These are phyloP conservation scores for Drosophila fungiperda DNA, from an alignment of 2,888 invertebrate genomes.

Conservation along the genomic window DNA sequence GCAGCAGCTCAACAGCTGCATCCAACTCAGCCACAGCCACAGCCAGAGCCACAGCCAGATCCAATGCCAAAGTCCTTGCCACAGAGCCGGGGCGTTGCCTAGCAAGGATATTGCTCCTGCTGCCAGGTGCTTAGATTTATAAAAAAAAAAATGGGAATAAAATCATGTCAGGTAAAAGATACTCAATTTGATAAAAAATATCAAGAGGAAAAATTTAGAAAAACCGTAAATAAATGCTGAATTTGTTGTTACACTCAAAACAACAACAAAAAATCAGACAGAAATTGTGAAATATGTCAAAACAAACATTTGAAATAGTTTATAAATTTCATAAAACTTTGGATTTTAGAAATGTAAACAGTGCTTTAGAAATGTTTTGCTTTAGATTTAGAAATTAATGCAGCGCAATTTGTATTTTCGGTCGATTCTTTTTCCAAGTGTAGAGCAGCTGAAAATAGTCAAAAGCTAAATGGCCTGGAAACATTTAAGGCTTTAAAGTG, in stretches of 20 bases:
- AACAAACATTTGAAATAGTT: background rate
- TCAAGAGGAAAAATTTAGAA: constrained; percentile 1
- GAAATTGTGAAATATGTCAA: background rate
- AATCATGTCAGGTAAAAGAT: background rate
- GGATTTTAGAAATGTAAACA: background rate
- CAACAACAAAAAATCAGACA: background rate
- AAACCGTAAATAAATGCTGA: constrained; percentile 49
- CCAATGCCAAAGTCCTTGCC: constrained; percentile 10
- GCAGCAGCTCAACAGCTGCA: constrained; percentile 24
- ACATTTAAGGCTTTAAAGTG: constrained; percentile 4
- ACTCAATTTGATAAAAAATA: constrained; percentile 38
- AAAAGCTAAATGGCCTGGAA: constrained; percentile 64
- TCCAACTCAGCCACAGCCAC: background rate
- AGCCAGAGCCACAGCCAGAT: background rate
- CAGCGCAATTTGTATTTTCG: background rate
- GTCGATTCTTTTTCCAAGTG: background rate
- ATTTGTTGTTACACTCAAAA: constrained; percentile 4
- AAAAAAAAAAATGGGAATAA: constrained; percentile 12
- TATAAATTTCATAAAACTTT: background rate
- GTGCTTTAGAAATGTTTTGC: background rate
- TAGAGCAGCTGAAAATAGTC: constrained; percentile 53
- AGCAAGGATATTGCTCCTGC: constrained; percentile 20
- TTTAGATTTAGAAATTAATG: background rate
- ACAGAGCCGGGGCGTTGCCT: constrained; percentile 21
- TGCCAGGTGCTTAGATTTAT: constrained; percentile 49